Evolutionary conservation across 2,113 vertebrate genomes (phyloP), one percentile per base, ranked within the genome.

Genomic region (Entomyzon cyanotis): DNA sequence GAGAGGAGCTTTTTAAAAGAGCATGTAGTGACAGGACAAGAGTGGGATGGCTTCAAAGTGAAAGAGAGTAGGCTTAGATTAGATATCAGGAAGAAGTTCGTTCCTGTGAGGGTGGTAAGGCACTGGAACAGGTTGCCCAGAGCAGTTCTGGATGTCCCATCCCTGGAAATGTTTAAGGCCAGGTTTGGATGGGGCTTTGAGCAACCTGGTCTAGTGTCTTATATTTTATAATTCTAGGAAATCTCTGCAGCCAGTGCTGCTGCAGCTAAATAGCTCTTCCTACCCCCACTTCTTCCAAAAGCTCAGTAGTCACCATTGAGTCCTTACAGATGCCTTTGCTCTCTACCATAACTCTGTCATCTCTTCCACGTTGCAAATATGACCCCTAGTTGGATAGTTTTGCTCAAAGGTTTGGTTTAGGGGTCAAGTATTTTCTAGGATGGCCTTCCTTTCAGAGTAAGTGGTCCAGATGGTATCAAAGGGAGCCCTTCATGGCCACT

Each of bases 221-320:
- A 17, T 33, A 47, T n/a, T 47, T n/a, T 60, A 1, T 27, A 46
- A 47, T 68, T 83, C 14, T n/a, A 47, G 9, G 16, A 68, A 44
- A 35, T 47, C 11, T 55, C 56, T 79, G 22, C 33, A 71, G 28
- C 10, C 19, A 62, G 15, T 1, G 3, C 24, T 75, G 33, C 39
- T 67, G 56, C 12, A 65, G 46, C 7, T 75, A 39, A 65, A 59
- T 25, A 55, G 22, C 8, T 55, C 4, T 21, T 7, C 11, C 9
- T 1, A 3, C 35, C 16, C 33, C 12, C 7, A 25, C 41, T 52
- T 64, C 28, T 35, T 80, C 63, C 41, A 53, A n/a, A 37, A 70
- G 5, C 15, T 91, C 39, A n/a, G 0, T 37, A 65, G 55, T n/a
- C 59, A 24, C 22, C 1, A 0, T 0, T 28, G 23, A 75, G 12